phyloP scores from a whole-genome alignment of 2,797 vertebrate species.

The Amblyopsis hoosieri region DNA sequence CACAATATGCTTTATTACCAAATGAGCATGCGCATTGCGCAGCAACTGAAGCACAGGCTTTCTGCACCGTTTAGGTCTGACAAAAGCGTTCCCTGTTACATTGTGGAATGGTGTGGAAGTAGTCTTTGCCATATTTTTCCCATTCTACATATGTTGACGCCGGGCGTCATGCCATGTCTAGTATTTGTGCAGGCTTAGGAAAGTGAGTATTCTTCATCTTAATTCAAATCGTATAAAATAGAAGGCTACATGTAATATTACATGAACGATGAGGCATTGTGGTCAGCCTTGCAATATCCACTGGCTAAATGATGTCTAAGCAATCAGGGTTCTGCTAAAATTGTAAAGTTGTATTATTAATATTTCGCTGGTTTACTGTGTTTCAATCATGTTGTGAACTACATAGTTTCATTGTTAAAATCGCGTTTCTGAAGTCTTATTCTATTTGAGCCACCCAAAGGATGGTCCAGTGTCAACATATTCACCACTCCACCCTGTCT shows the following conservation, averaged over 20 bases:
- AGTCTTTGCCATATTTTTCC: conserved; percentile 15
- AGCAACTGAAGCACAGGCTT: conserved; percentile 22
- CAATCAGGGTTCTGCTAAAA: conserved; percentile 33
- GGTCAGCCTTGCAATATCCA: no score
- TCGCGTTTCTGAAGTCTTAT: no score
- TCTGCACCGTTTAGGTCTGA: conserved; percentile 4
- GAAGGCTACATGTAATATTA: conserved; percentile 1
- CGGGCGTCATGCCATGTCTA: neutral
- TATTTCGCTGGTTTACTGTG: no score
- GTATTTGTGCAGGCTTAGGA: conserved; percentile 28
- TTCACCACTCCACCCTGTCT: conserved; percentile 32
- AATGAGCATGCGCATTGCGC: conserved; percentile 56
- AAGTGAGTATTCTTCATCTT: conserved; percentile 52
- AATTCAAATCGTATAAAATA: neutral
- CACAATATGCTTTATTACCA: conserved; percentile 37
- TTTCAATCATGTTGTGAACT: neutral
- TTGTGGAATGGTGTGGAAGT: conserved; percentile 7
- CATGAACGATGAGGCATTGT: conserved; percentile 6
- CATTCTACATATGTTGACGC: conserved; percentile 36
- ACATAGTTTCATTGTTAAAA: no score
- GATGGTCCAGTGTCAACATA: conserved; percentile 6
- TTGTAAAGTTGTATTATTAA: no score
- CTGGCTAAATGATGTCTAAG: conserved; percentile 26
- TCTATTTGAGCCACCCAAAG: neutral
- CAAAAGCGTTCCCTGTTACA: conserved; percentile 12